Evolutionary conservation across 1,140 invertebrate species (phyloP), one percentile per base, ranked within the genome.

Genomic region (Eulimnadia texana): DNA sequence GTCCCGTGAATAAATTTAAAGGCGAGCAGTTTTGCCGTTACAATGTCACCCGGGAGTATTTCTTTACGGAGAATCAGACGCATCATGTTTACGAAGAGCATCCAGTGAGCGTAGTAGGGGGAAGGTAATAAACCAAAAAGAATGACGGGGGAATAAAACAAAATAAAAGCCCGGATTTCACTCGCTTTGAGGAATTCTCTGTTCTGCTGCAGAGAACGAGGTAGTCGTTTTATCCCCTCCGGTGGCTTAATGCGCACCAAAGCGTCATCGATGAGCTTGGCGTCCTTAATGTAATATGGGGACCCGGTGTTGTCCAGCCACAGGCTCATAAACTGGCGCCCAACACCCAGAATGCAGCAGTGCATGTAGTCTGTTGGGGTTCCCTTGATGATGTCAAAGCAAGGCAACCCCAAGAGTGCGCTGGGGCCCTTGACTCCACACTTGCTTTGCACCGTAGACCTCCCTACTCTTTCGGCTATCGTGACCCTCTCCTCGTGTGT

Each of bases 81-180:
- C 16, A 60, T 22, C 13, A 47, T 20, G 28, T 60, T 49, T 11
- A 58, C 57, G 10, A 58, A 47, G 1, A 58, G 47, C 57, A 58
- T 58, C 27, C 57, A 58, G 19, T 60, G 58, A 20, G 47, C 9
- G 27, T 60, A 60, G 50, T 60, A 50, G 11, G 13, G 10, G n/a
- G 20, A 20, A n/a, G 42, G 33, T 20, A 60, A 60, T 16, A 60
- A 60, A 50, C 22, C 28, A 22, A 10, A 27, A 20, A 60, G 42
- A 52, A 49, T 49, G 9, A 60, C 20, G 19, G 58, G 58, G 13
- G 58, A 60, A 22, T 60, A 60, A 24, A 24, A 60, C 25, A 60
- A n/a, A 11, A 27, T 11, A 24, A 60, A 60, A 16, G n/a, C 50
- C 9, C 58, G 19, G 19, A 24, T 50, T 47, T 60, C 58, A 50